phyloP scores from a whole-genome alignment of 2,113 vertebrate species.

The Gobiocypris rarus region DNA sequence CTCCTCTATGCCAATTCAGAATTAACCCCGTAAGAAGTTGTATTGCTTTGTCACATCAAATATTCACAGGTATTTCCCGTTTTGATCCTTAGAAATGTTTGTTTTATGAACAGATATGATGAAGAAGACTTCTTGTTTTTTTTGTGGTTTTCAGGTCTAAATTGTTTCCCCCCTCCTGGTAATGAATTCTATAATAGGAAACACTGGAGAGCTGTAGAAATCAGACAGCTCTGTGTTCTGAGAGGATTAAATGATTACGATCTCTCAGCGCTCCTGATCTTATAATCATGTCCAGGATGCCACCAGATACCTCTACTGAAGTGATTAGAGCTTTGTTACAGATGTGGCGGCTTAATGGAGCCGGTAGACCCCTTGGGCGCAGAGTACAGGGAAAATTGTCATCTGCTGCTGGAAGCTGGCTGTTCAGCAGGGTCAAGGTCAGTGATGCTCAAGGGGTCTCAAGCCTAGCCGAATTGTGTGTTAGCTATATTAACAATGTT shows the following conservation, averaged over 20 bases:
- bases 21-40: not conserved
- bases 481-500: slow-evolving; percentile 25
- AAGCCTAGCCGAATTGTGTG: slow-evolving; percentile 8
- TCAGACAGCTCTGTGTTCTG: slow-evolving; percentile 78
- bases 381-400: slow-evolving; percentile 26
- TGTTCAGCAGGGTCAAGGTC: slow-evolving; percentile 23
- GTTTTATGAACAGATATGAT: slow-evolving; percentile 14
- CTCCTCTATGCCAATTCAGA: not conserved
- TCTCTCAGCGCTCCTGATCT: slow-evolving; percentile 79
- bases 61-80: not conserved
- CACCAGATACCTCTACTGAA: slow-evolving; percentile 68
- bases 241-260: slow-evolving; percentile 83
- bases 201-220: slow-evolving; percentile 61
- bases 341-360: slow-evolving; percentile 67
- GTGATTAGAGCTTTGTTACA: slow-evolving; percentile 78
- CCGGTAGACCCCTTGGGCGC: slow-evolving; percentile 29
- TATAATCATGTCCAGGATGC: slow-evolving; percentile 83
- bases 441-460: slow-evolving; percentile 29
- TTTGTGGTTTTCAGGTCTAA: slow-evolving; percentile 27
- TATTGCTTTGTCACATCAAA: slow-evolving; percentile 5
- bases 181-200: slow-evolving; percentile 58
- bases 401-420: slow-evolving; percentile 13
- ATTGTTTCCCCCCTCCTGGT: slow-evolving; percentile 48
- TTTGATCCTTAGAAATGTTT: slow-evolving; percentile 29
- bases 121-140: not conserved